Percentiles rank a stretch among this genome's conserved stretches.
Conservation (phyloP, 2,797 vertebrate genomes). For the Oreonectes daqikongensis region DNA sequence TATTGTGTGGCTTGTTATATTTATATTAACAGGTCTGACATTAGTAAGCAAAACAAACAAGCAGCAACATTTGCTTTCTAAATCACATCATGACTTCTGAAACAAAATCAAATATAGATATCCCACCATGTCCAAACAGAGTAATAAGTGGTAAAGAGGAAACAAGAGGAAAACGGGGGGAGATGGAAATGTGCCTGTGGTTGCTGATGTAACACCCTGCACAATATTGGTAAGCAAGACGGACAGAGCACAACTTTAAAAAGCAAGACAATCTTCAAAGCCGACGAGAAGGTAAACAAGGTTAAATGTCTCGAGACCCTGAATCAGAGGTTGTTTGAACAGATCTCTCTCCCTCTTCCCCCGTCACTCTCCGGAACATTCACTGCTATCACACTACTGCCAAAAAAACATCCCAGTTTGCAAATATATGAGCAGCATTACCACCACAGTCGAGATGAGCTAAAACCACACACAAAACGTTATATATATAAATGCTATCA, state of each 20-base stretch:
- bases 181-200: not conserved
- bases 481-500: not conserved
- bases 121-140: not conserved
- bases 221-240: slow-evolving; percentile 4
- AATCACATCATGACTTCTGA: not conserved
- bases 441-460: not conserved
- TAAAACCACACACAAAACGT: not conserved
- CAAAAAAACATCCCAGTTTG: not conserved
- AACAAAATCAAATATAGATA: not conserved
- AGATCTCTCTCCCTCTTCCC: not conserved
- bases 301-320: slow-evolving; percentile 10
- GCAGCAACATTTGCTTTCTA: not conserved
- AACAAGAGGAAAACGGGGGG: not conserved
- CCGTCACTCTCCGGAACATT: not conserved
- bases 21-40: too few relatives aligned
- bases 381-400: not conserved
- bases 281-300: slow-evolving; percentile 19
- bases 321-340: not conserved
- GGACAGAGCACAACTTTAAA: not conserved
- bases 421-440: slow-evolving; percentile 12
- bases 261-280: not conserved
- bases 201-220: not conserved
- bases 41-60: not conserved
- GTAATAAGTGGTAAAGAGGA: not conserved
- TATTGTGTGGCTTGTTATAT: not conserved